Evolutionary conservation across 2,797 vertebrate genomes (phyloP).

Genomic region (Aselliscus stoliczkanus): DNA sequence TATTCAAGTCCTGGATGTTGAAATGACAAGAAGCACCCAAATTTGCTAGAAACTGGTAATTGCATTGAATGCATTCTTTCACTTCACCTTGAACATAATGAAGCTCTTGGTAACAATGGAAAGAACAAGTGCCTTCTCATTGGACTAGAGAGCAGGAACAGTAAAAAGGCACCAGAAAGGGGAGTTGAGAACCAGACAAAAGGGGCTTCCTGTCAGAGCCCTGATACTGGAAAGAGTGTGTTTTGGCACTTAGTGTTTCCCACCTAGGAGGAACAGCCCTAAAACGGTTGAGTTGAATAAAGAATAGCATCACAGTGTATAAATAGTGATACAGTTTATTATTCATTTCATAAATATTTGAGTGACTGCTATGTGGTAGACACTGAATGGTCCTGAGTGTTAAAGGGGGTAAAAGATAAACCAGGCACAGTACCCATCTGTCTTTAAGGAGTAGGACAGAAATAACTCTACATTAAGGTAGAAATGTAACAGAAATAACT

Average conservation of each 20-base stretch:
- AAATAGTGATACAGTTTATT: constrained; percentile 40
- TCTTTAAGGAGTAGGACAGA: background rate
- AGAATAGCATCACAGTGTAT: constrained; percentile 31
- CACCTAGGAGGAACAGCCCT: constrained; percentile 58
- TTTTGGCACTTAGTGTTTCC: constrained; percentile 48
- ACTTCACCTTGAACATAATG: constrained; percentile 71
- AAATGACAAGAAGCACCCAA: constrained; percentile 67
- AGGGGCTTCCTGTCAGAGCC: constrained; percentile 50
- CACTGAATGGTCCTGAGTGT: background rate
- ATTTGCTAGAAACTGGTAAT: constrained; percentile 68
- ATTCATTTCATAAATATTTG: constrained; percentile 53
- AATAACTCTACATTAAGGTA: background rate
- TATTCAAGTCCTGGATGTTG: constrained; percentile 61
- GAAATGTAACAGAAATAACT: background rate
- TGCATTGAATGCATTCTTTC: constrained; percentile 61
- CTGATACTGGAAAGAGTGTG: constrained; percentile 4
- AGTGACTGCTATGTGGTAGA: constrained; percentile 32
- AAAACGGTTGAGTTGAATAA: constrained; percentile 24
- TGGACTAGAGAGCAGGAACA: constrained; percentile 46
- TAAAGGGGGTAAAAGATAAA: background rate
- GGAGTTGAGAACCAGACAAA: constrained; percentile 41
- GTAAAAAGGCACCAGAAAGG: constrained; percentile 58
- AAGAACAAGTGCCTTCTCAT: constrained; percentile 54
- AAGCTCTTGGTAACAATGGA: constrained; percentile 62
- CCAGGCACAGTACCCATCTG: background rate